Evolutionary conservation across 2,888 invertebrate genomes (phyloP).

Genomic region (Calliscelio sp.): DNA sequence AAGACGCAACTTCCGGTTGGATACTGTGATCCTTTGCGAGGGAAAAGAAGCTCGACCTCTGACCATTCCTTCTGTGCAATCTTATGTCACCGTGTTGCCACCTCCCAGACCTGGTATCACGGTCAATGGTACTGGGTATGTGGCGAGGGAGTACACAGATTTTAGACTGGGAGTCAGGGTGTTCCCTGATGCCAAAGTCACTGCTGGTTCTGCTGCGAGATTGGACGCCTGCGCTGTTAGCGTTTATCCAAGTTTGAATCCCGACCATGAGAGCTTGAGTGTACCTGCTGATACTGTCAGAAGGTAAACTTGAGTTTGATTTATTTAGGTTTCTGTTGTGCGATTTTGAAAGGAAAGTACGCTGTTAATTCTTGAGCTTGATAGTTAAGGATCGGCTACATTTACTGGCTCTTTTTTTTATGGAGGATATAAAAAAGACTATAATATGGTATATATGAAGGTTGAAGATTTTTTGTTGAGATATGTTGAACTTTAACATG

Average conservation of each 20-base stretch:
- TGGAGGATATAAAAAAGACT: no score
- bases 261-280: conserved; percentile 96
- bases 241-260: conserved; percentile 97
- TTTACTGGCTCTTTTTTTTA: conserved; percentile 8
- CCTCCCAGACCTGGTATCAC: conserved; percentile 94
- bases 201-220: conserved; percentile 88
- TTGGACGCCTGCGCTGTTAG: conserved; percentile 97
- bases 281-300: conserved; percentile 91
- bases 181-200: conserved; percentile 94
- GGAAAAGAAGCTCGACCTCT: conserved; percentile 92
- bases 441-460: conserved; percentile 17
- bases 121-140: conserved; percentile 92
- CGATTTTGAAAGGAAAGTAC: not conserved
- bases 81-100: conserved; percentile 95
- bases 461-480: conserved; percentile 29
- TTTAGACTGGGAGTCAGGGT: conserved; percentile 95
- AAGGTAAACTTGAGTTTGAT: no score
- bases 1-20: conserved; percentile 93
- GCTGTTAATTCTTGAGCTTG: conserved; percentile 6
- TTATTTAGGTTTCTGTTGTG: no score
- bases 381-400: conserved; percentile 13
- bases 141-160: conserved; percentile 94
- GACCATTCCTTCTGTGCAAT: conserved; percentile 92
- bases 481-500: conserved; percentile 31
- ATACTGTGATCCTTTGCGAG: conserved; percentile 91